These are phyloP conservation scores for Tachystola acroxantha DNA, from an alignment of 2,888 invertebrate genomes.

Conservation along the genomic window DNA sequence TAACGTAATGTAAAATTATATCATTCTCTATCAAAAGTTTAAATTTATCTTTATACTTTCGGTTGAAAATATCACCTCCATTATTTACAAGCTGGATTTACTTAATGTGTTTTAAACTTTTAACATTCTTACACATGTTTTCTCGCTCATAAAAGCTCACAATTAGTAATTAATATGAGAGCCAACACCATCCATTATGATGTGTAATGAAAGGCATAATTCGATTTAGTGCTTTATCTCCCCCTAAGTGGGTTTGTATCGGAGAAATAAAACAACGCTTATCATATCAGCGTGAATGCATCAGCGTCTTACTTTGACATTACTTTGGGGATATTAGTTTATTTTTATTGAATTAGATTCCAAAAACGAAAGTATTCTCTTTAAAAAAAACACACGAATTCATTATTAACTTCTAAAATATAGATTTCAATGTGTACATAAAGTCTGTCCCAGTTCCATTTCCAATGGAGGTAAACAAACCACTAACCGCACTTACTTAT, in stretches of 20 bases:
- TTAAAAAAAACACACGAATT: too few relatives aligned
- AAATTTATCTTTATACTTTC: too few relatives aligned
- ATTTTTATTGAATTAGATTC: neutral
- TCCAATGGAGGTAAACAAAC: too few relatives aligned
- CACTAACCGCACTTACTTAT: too few relatives aligned
- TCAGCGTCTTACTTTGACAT: constrained; percentile 15
- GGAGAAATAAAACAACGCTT: constrained; percentile 45
- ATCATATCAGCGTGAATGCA: constrained; percentile 39
- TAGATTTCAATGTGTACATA: too few relatives aligned
- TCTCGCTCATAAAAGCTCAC: neutral
- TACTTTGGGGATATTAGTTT: neutral
- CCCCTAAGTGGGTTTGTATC: constrained; percentile 61
- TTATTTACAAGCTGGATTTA: too few relatives aligned
- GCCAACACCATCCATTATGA: constrained; percentile 22
- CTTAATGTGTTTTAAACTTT: neutral
- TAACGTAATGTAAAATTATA: too few relatives aligned
- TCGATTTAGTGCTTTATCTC: constrained; percentile 60
- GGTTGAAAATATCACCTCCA: too few relatives aligned
- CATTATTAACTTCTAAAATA: too few relatives aligned
- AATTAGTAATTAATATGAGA: constrained; percentile 9
- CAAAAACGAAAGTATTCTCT: neutral
- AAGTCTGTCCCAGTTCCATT: too few relatives aligned
- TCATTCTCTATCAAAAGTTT: too few relatives aligned
- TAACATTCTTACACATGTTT: neutral
- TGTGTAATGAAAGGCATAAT: constrained; percentile 60